Base-by-base conservation (phyloP, 2,888 invertebrate species). In the Dasysyrphus albostriatus region DNA sequence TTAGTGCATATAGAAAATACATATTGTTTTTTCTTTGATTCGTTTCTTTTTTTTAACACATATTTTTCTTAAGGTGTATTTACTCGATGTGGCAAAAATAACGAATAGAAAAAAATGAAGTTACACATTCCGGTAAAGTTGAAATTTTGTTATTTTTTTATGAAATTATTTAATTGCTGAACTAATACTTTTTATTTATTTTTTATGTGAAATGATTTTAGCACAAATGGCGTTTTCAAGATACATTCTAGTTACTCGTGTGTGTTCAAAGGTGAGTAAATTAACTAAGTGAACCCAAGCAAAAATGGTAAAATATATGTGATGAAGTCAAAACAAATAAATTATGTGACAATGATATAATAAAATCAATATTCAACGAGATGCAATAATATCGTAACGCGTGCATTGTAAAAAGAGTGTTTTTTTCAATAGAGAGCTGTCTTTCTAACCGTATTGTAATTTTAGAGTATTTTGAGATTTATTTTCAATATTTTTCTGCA, bases 261-360 rank as follows among this genome's bases (percentile, higher is more conserved):
- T 32, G 10, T 74, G 56, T 63, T 19, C 70, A 54, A 70, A 34
- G 44, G 37, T 42, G 39, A 65, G 37, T 16, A 58, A 49, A 51
- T 70, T 54, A 32, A 75, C 80, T 70, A 75, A 65, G 81, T 81
- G 81, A 67, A 77, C 84, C 81, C 70, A 75, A 75, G 73, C 56
- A 42, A 39, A 63, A 65, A 51, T 61, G 16, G 29, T 39, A 51
- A 14, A 44, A 34, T 56, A 75, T 34, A 19, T 67, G 47, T 65
- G 32, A 54, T 76, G 56, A 67, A 67, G 69, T 54, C 24, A 76
- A 76, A 54, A 54, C 54, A 47, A 49, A 56, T 65, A 69, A 44
- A 75, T n/a, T 19, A 63, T 75, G 69, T 63, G 74, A 67, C 74
- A 65, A 39, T 42, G 39, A 51, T 44, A 39, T 19, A 37, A 65